Evolutionary conservation across 2,888 invertebrate species (phyloP), one percentile per base, ranked within the genome.

Genomic region (Amphipyra tragopoginis): DNA sequence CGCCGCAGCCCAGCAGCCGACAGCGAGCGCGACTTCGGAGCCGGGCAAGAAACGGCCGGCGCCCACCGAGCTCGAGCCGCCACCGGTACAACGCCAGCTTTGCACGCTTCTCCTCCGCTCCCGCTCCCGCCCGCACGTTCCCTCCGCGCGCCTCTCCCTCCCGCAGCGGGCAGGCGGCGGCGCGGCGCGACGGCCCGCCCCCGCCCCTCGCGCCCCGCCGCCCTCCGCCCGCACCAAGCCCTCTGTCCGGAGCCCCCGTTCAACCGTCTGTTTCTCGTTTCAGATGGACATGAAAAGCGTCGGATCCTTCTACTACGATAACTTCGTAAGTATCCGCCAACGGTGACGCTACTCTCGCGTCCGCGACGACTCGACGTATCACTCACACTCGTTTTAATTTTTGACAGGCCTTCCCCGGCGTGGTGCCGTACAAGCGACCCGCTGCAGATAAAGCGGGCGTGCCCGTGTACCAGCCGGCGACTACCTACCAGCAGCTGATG

Each of bases 271-370:
- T 93, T 92, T 93, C 93, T 94, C 91, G 94, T 97, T 97, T 96
- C 97, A 98, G 98, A 98, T 98, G 98, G 98, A 98, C 96, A 97
- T 98, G 97, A 98, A 98, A 97, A 97, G 97, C 96, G 97, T 98
- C 96, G 98, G 98, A 95, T 98, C 98, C 94, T 97, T 98, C 97
- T 98, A 98, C 97, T 98, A 98, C 96, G 98, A 98, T 96, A 98
- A 98, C 96, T 98, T 98, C 96, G 98, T 98, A 97, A 98, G 98
- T 98, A 97, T 95, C 78, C 54, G 10, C 73, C 55, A 42, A 39
- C 43, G 51, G 53, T 65, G 49, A 48, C 50, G 47, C 43, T 51
- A 36, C 15, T 42, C 4, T 51, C 21, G 33, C 43, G 40, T 44
- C 42, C 36, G 42, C 53, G 5, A 7, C 21, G 21, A 8, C 33